Conservation (phyloP, 2,797 vertebrate genomes). For the Scomberomorus guttatus region DNA sequence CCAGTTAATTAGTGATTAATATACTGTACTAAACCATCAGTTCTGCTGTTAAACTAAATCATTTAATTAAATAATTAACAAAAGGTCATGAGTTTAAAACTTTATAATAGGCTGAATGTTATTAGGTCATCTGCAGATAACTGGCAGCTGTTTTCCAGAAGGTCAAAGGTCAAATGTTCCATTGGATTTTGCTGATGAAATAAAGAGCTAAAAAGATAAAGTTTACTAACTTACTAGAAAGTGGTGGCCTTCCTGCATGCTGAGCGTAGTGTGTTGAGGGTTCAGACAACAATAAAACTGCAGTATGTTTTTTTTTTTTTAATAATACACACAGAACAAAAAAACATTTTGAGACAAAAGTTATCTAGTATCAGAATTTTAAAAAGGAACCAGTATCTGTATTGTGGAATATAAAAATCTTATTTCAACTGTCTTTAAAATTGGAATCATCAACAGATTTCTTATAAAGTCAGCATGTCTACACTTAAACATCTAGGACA, state of each 20-base stretch:
- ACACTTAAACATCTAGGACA: not conserved
- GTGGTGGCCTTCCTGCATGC: no score
- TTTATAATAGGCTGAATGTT: no score
- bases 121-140: no score
- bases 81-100: no score
- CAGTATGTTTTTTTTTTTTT: slow-evolving; percentile 1
- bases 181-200: not conserved
- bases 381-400: slow-evolving; percentile 15
- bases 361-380: not conserved
- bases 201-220: not conserved
- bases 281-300: no score
- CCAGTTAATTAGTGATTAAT: no score
- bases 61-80: no score
- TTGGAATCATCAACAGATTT: not conserved
- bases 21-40: no score
- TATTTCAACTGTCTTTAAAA: not conserved
- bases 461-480: not conserved
- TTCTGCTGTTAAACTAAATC: no score
- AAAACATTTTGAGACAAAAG: not conserved
- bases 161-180: not conserved
- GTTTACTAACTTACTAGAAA: no score
- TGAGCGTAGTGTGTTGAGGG: no score
- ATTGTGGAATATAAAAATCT: not conserved
- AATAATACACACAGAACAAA: slow-evolving; percentile 9
- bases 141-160: not conserved